Evolutionary conservation across 2,888 invertebrate genomes (phyloP).

Genomic region (Apomyelois bistriatella): DNA sequence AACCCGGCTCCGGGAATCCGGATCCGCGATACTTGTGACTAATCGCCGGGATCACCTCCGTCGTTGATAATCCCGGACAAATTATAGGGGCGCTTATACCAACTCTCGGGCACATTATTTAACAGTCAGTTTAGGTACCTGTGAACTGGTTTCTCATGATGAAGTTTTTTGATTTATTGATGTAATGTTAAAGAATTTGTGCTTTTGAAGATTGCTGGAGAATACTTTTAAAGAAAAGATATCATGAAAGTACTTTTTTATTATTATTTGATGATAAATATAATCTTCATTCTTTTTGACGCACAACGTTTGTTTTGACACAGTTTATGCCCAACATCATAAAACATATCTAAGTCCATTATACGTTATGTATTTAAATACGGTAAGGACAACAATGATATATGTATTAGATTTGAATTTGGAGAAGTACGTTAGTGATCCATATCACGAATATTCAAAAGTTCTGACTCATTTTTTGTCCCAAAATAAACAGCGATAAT

Average conservation of each 20-base stretch:
- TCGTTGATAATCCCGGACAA: conserved; percentile 74
- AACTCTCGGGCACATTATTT: conserved; percentile 63
- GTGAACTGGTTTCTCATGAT: conserved; percentile 11
- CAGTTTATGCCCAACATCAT: too few species aligned
- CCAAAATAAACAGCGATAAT: background rate
- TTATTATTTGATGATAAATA: too few species aligned
- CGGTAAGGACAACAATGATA: too few species aligned
- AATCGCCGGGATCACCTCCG: conserved; percentile 70
- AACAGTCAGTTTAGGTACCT: conserved; percentile 51
- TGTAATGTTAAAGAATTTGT: background rate
- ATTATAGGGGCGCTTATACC: conserved; percentile 71
- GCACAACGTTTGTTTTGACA: too few species aligned
- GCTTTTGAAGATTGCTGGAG: background rate
- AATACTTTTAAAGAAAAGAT: background rate
- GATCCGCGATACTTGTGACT: conserved; percentile 71
- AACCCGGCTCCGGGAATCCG: conserved; percentile 37
- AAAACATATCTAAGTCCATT: too few species aligned
- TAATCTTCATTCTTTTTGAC: too few species aligned
- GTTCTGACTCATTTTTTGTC: too few species aligned
- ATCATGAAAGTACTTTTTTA: too few species aligned
- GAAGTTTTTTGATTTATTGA: conserved; percentile 1
- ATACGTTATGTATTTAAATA: too few species aligned
- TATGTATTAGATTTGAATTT: too few species aligned
- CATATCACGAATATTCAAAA: background rate
- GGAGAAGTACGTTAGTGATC: too few species aligned